Percentiles rank a stretch among this genome's conserved stretches.
Conservation (phyloP, 2,888 invertebrate species). For the Acheta domesticus region DNA sequence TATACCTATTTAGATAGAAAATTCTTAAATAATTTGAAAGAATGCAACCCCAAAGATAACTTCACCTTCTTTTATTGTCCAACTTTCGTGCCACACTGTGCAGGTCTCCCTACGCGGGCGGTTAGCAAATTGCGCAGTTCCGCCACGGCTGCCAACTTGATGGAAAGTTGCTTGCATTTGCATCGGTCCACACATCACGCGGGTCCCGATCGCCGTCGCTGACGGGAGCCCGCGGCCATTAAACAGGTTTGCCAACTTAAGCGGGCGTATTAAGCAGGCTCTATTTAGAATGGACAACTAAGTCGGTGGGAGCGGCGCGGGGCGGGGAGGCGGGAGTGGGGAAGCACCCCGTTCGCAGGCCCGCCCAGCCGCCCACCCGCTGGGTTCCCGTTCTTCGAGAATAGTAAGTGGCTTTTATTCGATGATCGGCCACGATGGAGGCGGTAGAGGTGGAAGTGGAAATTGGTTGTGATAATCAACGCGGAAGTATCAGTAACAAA, state of each 20-base stretch:
- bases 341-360: neutral
- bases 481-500: too few relatives aligned
- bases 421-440: too few relatives aligned
- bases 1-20: too few relatives aligned
- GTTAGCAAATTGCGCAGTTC: neutral
- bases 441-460: too few relatives aligned
- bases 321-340: neutral
- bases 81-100: too few relatives aligned
- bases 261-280: conserved; percentile 2
- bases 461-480: too few relatives aligned
- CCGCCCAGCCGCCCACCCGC: too few relatives aligned
- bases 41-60: too few relatives aligned
- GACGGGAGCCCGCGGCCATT: neutral
- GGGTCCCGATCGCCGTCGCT: neutral
- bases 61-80: too few relatives aligned
- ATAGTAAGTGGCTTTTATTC: too few relatives aligned
- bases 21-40: too few relatives aligned
- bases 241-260: conserved; percentile 2
- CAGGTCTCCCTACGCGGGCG: neutral
- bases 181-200: neutral
- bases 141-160: neutral
- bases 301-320: neutral
- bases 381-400: too few relatives aligned
- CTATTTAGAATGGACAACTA: neutral
- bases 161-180: neutral